Evolutionary conservation across 1,140 invertebrate genomes (phyloP).

Genomic region (Contarinia nasturtii): DNA sequence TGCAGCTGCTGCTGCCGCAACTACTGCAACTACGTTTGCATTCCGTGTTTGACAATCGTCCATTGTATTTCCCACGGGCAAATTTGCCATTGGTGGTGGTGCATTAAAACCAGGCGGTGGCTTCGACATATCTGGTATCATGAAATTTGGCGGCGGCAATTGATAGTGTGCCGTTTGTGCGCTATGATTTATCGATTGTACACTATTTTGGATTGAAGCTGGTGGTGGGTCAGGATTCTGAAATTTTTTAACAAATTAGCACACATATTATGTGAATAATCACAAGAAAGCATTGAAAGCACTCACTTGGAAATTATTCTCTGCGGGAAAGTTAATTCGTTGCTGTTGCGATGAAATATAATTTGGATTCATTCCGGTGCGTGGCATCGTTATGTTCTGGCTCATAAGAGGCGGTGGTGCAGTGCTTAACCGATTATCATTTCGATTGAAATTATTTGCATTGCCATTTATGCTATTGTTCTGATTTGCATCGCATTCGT

Average conservation of each 20-base stretch:
- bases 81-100: slow-evolving; percentile 22
- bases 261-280: no score
- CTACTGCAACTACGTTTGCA: no score
- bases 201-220: not conserved
- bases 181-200: not conserved
- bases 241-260: no score
- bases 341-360: no score
- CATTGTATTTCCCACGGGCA: slow-evolving; percentile 5
- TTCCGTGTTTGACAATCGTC: not conserved
- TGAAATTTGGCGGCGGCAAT: slow-evolving; percentile 26
- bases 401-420: slow-evolving; percentile 13
- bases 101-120: slow-evolving; percentile 60
- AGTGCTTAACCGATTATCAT: not conserved
- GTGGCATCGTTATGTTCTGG: slow-evolving; percentile 12
- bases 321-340: no score
- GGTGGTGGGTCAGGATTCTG: slow-evolving; percentile 4
- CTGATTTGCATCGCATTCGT: no score
- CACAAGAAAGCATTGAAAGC: no score
- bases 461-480: not conserved
- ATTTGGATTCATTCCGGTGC: not conserved
- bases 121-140: slow-evolving; percentile 62
- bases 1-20: not conserved
- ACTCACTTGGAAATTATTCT: no score
- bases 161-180: slow-evolving; percentile 7
- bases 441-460: not conserved